These are phyloP conservation scores for Spilarctia lutea DNA, from an alignment of 2,888 invertebrate genomes.

Conservation along the genomic window DNA sequence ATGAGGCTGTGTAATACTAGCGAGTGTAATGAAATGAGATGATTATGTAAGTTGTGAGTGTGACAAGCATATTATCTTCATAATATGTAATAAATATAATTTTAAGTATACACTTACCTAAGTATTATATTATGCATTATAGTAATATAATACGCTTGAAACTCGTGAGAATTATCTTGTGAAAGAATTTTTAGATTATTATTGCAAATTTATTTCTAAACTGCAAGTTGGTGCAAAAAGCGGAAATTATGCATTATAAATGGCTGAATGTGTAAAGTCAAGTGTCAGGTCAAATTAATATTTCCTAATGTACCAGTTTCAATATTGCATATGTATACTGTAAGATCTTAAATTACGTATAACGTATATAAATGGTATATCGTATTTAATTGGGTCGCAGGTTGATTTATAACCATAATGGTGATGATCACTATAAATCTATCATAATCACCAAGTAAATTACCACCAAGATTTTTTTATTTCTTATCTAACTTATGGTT, in stretches of 20 bases:
- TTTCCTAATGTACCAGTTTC: neutral
- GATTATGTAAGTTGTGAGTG: neutral
- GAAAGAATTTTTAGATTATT: neutral
- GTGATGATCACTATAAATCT: neutral
- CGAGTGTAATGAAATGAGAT: no score
- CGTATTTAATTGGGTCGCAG: neutral
- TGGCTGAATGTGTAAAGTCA: neutral
- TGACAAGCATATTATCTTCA: neutral
- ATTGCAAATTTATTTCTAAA: neutral
- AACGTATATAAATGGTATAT: neutral
- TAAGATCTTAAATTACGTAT: neutral
- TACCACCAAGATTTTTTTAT: neutral
- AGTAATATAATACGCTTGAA: neutral
- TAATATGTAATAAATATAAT: neutral
- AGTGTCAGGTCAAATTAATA: neutral
- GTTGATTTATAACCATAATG: neutral
- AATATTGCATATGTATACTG: neutral
- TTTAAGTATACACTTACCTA: neutral
- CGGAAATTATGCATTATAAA: neutral
- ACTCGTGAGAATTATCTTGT: neutral
- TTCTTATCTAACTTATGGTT: neutral
- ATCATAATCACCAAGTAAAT: neutral
- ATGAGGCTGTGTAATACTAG: conserved; percentile 1
- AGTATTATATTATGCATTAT: neutral
- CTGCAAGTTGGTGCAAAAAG: neutral